Percentiles rank a stretch among this genome's conserved stretches.
Conservation (phyloP, 2,113 vertebrate genomes). For the Speoplatyrhinus poulsoni region DNA sequence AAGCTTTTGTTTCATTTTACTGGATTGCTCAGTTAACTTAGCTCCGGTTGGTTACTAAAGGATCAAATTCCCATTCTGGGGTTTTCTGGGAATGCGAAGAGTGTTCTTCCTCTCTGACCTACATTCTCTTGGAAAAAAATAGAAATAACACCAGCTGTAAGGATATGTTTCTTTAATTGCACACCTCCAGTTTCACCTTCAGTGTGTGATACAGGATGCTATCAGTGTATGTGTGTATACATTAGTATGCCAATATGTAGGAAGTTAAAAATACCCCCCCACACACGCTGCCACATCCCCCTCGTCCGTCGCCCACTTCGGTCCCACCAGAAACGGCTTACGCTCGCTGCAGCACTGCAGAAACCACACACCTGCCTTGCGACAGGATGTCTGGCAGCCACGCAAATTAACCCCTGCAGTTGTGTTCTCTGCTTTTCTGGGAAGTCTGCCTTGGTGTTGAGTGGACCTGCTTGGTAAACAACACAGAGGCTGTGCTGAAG, state of each 20-base stretch:
- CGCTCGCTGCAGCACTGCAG: conserved; percentile 47
- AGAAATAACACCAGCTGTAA: conserved; percentile 57
- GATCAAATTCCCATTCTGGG: conserved; percentile 56
- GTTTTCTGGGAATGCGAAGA: conserved; percentile 62
- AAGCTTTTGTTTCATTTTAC: conserved; percentile 47
- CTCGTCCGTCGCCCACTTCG: conserved; percentile 40
- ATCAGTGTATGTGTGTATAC: conserved; percentile 5
- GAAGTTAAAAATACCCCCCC: conserved; percentile 49
- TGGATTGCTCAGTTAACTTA: conserved; percentile 46
- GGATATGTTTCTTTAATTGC: conserved; percentile 58
- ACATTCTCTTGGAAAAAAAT: conserved; percentile 47
- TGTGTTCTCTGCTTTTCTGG: conserved; percentile 17
- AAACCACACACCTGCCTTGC: conserved; percentile 58
- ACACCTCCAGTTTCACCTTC: conserved; percentile 56
- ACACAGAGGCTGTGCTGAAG: background rate
- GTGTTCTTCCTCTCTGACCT: conserved; percentile 59
- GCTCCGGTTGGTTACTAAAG: conserved; percentile 52
- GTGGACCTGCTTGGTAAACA: conserved; percentile 30
- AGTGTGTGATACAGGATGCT: conserved; percentile 8
- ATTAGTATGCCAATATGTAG: conserved; percentile 5
- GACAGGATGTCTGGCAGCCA: conserved; percentile 61
- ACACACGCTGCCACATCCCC: background rate
- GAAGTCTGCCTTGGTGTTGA: conserved; percentile 20
- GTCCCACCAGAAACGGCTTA: conserved; percentile 54
- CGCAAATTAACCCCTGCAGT: conserved; percentile 50